phyloP scores from a whole-genome alignment of 2,113 vertebrate species.

The Saimiri boliviensis region DNA sequence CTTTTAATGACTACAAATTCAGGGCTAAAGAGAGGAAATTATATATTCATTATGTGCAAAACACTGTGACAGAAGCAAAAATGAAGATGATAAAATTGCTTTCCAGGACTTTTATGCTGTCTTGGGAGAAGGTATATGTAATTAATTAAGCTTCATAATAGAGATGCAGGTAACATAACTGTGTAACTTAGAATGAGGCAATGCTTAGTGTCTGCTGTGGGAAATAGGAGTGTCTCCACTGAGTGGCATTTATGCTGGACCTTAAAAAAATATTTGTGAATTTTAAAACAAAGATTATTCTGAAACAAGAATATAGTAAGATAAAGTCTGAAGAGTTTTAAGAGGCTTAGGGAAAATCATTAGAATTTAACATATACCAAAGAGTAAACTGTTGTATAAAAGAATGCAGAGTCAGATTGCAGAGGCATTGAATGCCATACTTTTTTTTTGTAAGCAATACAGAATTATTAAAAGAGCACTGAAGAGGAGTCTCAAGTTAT shows the following conservation, averaged over 20 bases:
- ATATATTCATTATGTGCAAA: not conserved
- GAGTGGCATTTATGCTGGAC: not conserved
- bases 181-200: not conserved
- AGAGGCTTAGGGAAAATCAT: not conserved
- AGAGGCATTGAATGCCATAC: not conserved
- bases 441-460: not conserved
- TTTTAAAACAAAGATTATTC: not conserved
- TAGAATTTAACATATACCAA: not conserved
- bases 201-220: not conserved
- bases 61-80: not conserved
- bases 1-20: not conserved
- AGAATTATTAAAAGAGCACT: not conserved
- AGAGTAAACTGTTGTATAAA: not conserved
- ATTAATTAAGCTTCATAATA: not conserved
- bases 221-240: not conserved
- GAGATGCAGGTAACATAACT: not conserved
- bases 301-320: not conserved
- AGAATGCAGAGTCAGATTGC: not conserved
- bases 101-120: not conserved
- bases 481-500: not conserved
- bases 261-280: not conserved
- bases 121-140: not conserved
- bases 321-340: not conserved
- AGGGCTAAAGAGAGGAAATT: not conserved
- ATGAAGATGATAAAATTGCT: not conserved